Conservation (phyloP, 2,113 vertebrate genomes). For the Salminus brasiliensis region DNA sequence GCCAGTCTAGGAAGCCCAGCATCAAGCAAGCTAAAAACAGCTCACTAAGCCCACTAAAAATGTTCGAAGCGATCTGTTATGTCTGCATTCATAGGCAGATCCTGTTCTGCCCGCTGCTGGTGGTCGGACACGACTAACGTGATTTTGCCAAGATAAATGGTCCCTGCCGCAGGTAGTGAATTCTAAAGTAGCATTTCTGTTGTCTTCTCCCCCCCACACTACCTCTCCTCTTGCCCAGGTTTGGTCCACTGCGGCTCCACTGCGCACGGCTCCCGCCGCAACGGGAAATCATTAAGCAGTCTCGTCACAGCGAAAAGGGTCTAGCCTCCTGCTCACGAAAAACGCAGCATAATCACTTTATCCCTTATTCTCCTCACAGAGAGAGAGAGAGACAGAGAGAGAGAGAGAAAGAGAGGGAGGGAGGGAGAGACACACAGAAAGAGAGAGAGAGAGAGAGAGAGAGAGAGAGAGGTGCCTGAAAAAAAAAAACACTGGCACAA, state of each 20-base stretch:
- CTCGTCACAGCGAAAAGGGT: constrained; percentile 50
- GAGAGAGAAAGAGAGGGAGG: constrained; percentile 7
- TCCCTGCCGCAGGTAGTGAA: constrained; percentile 46
- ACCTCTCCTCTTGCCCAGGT: constrained; percentile 16
- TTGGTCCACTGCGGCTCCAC: constrained; percentile 47
- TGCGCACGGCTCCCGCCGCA: constrained; percentile 50
- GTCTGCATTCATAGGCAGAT: constrained; percentile 19
- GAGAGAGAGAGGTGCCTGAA: background rate
- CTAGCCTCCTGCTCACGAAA: constrained; percentile 45
- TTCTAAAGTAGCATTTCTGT: constrained; percentile 15
- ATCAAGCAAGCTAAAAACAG: background rate
- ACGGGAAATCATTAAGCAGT: constrained; percentile 57
- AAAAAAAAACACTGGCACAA: constrained; percentile 14
- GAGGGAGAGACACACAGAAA: too few species aligned
- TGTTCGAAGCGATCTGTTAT: constrained; percentile 15
- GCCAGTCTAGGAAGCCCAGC: background rate
- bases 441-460: constrained; percentile 28
- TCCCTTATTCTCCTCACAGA: constrained; percentile 42
- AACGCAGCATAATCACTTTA: constrained; percentile 57
- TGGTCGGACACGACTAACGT: constrained; percentile 34
- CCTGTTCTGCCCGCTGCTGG: constrained; percentile 2
- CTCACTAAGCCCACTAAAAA: background rate
- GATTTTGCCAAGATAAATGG: constrained; percentile 58
- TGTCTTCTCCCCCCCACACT: background rate
- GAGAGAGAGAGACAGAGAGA: too few species aligned